Conservation (phyloP, 1,140 invertebrate species). For the Apis florea region DNA sequence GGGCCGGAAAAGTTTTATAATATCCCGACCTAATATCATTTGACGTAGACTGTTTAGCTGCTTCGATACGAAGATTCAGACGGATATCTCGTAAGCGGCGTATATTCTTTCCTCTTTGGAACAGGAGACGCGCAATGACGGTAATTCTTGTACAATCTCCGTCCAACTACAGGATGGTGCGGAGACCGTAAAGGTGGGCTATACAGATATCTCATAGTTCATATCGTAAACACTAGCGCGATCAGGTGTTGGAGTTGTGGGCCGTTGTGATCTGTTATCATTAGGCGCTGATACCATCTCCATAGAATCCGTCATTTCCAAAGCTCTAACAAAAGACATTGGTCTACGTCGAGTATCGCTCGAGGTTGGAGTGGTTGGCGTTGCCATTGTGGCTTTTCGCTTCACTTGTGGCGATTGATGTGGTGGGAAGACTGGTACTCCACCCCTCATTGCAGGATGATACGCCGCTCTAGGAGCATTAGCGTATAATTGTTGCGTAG, state of each 20-base stretch:
- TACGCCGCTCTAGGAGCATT: conserved; percentile 77
- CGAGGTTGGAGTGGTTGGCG: conserved; percentile 77
- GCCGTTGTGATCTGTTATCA: conserved; percentile 72
- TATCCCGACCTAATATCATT: conserved; percentile 25
- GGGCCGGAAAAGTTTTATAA: conserved; percentile 41
- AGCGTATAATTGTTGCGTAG: conserved; percentile 83
- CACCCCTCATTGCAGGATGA: conserved; percentile 84
- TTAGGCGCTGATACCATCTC: conserved; percentile 83
- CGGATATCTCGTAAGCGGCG: conserved; percentile 64
- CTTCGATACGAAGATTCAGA: conserved; percentile 47
- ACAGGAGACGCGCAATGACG: conserved; percentile 53
- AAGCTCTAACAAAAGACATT: conserved; percentile 94
- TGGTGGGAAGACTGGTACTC: conserved; percentile 85
- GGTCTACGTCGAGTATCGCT: conserved; percentile 84
- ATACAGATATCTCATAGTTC: conserved; percentile 97
- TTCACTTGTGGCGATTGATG: conserved; percentile 84
- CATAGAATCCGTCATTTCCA: conserved; percentile 94
- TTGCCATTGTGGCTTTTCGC: conserved; percentile 80
- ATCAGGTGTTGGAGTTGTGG: conserved; percentile 87
- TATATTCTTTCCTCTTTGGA: conserved; percentile 58
- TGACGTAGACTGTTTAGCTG: conserved; percentile 37
- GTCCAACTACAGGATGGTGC: conserved; percentile 71
- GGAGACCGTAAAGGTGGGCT: conserved; percentile 77
- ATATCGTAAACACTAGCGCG: conserved; percentile 95
- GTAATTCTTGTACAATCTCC: conserved; percentile 68